phyloP scores from a whole-genome alignment of 2,888 invertebrate genomes.

The Malthinus flaveolus region DNA sequence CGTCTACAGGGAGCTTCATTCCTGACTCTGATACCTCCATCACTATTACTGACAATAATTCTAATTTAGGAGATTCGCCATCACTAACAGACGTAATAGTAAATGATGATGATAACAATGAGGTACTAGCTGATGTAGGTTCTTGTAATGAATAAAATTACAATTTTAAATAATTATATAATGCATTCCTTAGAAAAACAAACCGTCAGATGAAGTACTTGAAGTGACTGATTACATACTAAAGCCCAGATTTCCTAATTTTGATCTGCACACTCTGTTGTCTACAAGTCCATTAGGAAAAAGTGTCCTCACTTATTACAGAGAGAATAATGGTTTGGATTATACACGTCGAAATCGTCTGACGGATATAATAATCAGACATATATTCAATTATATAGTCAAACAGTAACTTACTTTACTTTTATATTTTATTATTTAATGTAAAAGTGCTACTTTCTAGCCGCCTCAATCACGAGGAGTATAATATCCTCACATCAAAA shows the following conservation, averaged over 20 bases:
- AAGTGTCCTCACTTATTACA: not conserved
- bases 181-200: too few species aligned
- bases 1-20: not conserved
- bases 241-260: not conserved
- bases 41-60: too few species aligned
- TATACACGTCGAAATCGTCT: not conserved
- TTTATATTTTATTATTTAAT: not conserved
- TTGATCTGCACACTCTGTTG: not conserved
- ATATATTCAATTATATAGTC: not conserved
- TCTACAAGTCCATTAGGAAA: not conserved
- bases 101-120: too few species aligned
- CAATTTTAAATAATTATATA: too few species aligned
- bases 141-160: too few species aligned
- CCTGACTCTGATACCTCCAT: too few species aligned
- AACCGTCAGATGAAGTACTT: too few species aligned
- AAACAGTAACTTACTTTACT: not conserved
- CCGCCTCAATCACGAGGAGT: not conserved
- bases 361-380: not conserved
- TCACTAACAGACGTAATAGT: too few species aligned
- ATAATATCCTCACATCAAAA: not conserved
- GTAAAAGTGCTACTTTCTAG: too few species aligned
- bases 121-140: too few species aligned
- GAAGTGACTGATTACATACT: not conserved
- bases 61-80: too few species aligned
- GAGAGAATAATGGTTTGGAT: not conserved